Base-by-base conservation (phyloP, 2,797 vertebrate species). In the Euphonia xanthogaster region DNA sequence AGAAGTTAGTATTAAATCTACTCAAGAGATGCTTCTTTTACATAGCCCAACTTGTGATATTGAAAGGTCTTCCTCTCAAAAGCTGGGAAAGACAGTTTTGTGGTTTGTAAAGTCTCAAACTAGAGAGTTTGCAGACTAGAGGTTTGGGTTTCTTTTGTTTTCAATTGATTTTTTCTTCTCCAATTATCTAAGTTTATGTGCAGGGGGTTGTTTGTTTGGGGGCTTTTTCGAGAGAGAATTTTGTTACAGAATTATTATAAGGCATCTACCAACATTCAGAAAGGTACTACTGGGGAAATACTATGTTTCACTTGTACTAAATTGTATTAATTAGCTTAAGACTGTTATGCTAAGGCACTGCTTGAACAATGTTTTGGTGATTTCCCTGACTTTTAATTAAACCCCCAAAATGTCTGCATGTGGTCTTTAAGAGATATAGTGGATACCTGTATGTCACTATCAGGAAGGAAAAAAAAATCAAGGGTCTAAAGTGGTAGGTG, bases 21-120 rank as follows among this genome's bases (percentile, higher is more conserved):
- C 7, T 70, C 2, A 6, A 54, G 20, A 12, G 20, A 19, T 40
- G 10, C 17, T 80, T 48, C 72, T 88, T 84, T 35, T 84, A 2
- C 2, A 1, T 20, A 47, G 42, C 14, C 42, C n/a, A 58, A 1
- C 2, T 67, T 65, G 30, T 0, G 2, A 53, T 68, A 40, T 2
- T 58, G 33, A 78, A 73, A 50, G 12, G 2, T 24, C 15, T 33
- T 83, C n/a, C 23, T 51, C 3, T 54, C 16, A 78, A 47, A 72
- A 51, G 6, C 61, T 45, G 16, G n/a, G 15, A 60, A 37, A n/a
- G 19, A 44, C 9, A 16, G 28, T 67, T 84, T 23, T 60, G 28
- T 16, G 4, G 12, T 37, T 85, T 85, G 12, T 51, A 9, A 75
- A 44, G 20, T 45, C 13, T n/a, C 23, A 60, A 4, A 5, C 71